These are phyloP conservation scores for Caenorhabditis plicata DNA, from an alignment of 2,888 invertebrate species.

Conservation along the genomic window DNA sequence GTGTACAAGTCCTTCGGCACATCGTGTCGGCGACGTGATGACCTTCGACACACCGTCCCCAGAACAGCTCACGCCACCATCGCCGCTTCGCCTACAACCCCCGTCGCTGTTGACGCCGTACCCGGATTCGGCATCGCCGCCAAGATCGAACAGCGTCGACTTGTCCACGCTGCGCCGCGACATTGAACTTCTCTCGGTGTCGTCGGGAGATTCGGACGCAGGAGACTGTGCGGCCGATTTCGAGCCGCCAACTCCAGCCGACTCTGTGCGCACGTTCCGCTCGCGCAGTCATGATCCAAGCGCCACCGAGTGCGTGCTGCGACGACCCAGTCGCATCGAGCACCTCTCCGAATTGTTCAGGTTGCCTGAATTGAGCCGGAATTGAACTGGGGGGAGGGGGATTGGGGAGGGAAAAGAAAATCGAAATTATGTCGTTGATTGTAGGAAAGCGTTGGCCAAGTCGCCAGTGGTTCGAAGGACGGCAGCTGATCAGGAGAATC, in stretches of 20 bases:
- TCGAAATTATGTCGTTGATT: constrained; percentile 23
- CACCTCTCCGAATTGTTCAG: constrained; percentile 63
- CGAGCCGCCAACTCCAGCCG: constrained; percentile 61
- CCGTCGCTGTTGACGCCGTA: constrained; percentile 41
- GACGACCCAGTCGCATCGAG: constrained; percentile 61
- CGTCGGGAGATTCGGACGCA: constrained; percentile 57
- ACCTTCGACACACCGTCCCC: constrained; percentile 33
- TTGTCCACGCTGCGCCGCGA: constrained; percentile 60
- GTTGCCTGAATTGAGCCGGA: too few species aligned
- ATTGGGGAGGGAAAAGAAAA: not conserved
- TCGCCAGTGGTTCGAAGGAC: constrained; percentile 64
- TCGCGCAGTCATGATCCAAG: constrained; percentile 60
- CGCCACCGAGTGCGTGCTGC: constrained; percentile 49
- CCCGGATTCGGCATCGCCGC: constrained; percentile 51
- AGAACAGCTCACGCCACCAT: constrained; percentile 17
- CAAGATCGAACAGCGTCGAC: constrained; percentile 63
- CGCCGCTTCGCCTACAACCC: constrained; percentile 42
- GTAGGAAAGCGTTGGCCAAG: constrained; percentile 64
- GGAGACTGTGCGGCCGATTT: constrained; percentile 53
- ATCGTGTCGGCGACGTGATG: constrained; percentile 40
- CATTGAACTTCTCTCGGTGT: constrained; percentile 60
- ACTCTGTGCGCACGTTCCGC: constrained; percentile 58
- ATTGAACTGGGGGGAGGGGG: not conserved
- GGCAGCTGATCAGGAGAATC: constrained; percentile 58
- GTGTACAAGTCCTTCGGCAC: constrained; percentile 34